These are phyloP conservation scores for Spisula subtruncata DNA, from an alignment of 2,888 invertebrate species.

Conservation along the genomic window DNA sequence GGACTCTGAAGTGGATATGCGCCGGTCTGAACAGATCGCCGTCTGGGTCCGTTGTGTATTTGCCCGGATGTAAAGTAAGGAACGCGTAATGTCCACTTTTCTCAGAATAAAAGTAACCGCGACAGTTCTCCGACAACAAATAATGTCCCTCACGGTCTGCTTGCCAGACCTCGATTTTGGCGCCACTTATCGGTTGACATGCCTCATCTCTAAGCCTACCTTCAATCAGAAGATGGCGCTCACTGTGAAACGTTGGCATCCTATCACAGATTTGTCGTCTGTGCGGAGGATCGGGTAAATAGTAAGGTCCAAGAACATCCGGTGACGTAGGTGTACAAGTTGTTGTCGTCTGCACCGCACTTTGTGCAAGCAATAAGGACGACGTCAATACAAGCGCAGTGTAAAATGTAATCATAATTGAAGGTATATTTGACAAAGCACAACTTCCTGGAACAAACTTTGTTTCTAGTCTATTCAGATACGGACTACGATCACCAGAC, in stretches of 20 bases:
- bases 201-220: conserved; percentile 62
- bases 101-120: conserved; percentile 62
- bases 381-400: neutral
- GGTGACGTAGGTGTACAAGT: conserved; percentile 65
- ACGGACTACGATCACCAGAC: neutral
- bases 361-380: neutral
- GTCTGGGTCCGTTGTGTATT: conserved; percentile 61
- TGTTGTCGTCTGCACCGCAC: neutral
- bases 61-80: conserved; percentile 69
- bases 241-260: conserved; percentile 42
- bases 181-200: conserved; percentile 57
- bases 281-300: conserved; percentile 63
- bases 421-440: neutral
- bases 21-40: conserved; percentile 61
- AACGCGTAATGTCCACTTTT: conserved; percentile 65
- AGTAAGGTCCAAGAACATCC: conserved; percentile 72
- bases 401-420: neutral
- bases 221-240: conserved; percentile 64
- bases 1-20: conserved; percentile 69
- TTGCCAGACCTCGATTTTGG: conserved; percentile 70
- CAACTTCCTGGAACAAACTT: neutral
- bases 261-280: conserved; percentile 64
- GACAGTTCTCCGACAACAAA: conserved; percentile 59
- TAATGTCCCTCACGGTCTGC: conserved; percentile 70
- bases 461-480: neutral